Evolutionary conservation across 2,888 invertebrate genomes (phyloP).

Genomic region (Gymnoscelis rufifasciata): DNA sequence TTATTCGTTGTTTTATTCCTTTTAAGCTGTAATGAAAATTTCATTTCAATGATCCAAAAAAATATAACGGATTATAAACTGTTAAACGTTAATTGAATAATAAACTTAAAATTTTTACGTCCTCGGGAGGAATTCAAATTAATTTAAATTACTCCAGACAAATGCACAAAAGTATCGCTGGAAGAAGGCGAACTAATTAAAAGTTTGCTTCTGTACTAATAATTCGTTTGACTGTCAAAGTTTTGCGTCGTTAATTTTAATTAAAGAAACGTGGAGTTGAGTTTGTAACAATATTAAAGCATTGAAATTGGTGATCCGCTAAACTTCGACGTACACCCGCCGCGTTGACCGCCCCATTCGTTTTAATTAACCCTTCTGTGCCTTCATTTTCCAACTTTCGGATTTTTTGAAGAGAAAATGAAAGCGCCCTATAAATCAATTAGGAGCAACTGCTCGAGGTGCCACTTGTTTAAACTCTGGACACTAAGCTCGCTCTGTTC

Average conservation of each 20-base stretch:
- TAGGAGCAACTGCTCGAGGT: constrained; percentile 30
- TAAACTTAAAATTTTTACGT: constrained; percentile 36
- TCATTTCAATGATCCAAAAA: constrained; percentile 21
- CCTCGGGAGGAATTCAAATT: constrained; percentile 62
- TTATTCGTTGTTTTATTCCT: constrained; percentile 29
- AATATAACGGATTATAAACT: constrained; percentile 23
- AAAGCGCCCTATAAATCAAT: constrained; percentile 59
- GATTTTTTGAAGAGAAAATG: constrained; percentile 42
- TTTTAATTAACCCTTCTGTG: constrained; percentile 73
- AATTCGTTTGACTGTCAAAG: constrained; percentile 79
- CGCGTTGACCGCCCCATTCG: constrained; percentile 67
- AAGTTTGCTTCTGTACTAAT: constrained; percentile 77
- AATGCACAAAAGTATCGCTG: constrained; percentile 73
- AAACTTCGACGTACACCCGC: constrained; percentile 56
- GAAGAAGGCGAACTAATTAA: constrained; percentile 75
- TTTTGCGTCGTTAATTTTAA: constrained; percentile 79
- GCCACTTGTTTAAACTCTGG: constrained; percentile 33
- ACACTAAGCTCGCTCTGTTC: constrained; percentile 14
- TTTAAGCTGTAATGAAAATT: constrained; percentile 37
- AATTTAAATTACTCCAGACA: constrained; percentile 68
- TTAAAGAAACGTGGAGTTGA: constrained; percentile 75
- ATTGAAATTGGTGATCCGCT: constrained; percentile 77
- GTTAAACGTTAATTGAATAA: constrained; percentile 32
- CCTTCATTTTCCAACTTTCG: constrained; percentile 59
- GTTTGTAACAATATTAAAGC: constrained; percentile 78